Conservation (phyloP, 2,888 invertebrate genomes). For the Drosophila mimica region DNA sequence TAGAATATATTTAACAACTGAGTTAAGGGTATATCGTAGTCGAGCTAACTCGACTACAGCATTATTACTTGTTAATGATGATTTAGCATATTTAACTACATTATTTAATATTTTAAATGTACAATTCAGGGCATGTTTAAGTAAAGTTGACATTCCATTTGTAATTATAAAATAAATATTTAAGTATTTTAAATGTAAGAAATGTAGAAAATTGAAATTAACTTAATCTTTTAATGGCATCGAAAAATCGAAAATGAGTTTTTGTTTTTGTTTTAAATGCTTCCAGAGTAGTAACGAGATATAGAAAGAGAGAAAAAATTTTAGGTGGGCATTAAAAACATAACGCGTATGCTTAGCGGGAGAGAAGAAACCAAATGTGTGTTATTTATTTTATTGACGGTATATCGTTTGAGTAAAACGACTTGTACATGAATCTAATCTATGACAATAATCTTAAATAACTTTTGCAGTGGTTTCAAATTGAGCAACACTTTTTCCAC, state of each 20-base stretch:
- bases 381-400: not conserved
- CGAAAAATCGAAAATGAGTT: not conserved
- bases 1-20: too few species aligned
- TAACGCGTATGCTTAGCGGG: not conserved
- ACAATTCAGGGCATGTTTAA: not conserved
- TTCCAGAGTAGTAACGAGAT: not conserved
- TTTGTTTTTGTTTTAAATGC: not conserved
- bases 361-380: not conserved
- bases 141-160: not conserved
- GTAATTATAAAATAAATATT: not conserved
- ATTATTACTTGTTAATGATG: not conserved
- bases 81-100: too few species aligned
- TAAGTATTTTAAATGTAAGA: not conserved
- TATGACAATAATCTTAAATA: not conserved
- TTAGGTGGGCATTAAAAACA: not conserved
- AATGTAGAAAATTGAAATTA: not conserved
- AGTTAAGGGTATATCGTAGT: too few species aligned
- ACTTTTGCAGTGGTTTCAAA: not conserved
- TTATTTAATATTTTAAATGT: not conserved
- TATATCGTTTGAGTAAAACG: not conserved
- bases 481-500: conserved; percentile 19
- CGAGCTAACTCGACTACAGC: too few species aligned
- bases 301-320: not conserved
- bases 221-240: not conserved
- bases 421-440: not conserved